Evolutionary conservation across 2,113 vertebrate species (phyloP).

Genomic region (Thamnophis sirtalis): DNA sequence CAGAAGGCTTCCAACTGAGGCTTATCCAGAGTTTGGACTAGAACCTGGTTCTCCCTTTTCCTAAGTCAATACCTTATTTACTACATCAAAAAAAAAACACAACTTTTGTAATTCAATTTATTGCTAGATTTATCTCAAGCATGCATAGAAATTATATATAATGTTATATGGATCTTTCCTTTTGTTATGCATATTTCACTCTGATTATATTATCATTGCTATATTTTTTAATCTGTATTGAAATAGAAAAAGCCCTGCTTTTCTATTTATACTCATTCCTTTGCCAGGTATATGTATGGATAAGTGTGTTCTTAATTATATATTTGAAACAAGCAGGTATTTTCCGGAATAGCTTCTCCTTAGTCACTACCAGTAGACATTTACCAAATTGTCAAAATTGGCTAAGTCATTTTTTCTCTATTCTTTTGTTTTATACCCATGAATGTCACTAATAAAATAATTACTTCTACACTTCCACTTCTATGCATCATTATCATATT

Average conservation of each 20-base stretch:
- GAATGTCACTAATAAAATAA: background rate
- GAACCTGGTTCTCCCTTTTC: background rate
- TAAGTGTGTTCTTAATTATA: background rate
- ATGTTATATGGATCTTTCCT: background rate
- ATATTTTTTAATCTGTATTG: background rate
- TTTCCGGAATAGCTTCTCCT: background rate
- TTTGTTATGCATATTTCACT: background rate
- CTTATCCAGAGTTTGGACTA: background rate
- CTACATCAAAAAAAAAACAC: background rate
- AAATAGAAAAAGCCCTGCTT: background rate
- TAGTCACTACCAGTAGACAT: background rate
- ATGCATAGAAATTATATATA: background rate
- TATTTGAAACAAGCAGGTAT: background rate
- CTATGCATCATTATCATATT: background rate
- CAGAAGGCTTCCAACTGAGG: background rate
- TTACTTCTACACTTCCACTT: background rate
- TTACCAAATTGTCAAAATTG: background rate
- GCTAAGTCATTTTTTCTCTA: background rate
- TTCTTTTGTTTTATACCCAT: background rate
- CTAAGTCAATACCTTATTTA: background rate
- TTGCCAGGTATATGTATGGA: background rate
- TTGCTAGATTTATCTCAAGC: background rate
- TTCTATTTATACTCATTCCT: background rate
- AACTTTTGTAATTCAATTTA: background rate
- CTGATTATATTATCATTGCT: background rate